Evolutionary conservation across 2,797 vertebrate species (phyloP).

Genomic region (Urosaurus nigricauda): DNA sequence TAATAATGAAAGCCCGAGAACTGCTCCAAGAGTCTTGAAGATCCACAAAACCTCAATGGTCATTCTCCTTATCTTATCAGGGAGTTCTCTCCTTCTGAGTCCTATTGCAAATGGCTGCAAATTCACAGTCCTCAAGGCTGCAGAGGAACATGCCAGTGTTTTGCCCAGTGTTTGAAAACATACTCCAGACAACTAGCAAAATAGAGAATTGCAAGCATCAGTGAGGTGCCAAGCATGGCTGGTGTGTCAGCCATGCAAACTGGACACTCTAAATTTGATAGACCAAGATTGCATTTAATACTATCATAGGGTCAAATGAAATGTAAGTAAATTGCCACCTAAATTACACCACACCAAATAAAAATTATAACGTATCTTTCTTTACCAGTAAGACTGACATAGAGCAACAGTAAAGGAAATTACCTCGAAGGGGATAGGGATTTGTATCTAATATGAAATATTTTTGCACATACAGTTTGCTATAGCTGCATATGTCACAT

Average conservation of each 20-base stretch:
- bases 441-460: background rate
- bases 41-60: background rate
- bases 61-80: background rate
- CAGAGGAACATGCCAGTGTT: background rate
- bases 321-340: too few relatives aligned
- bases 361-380: too few relatives aligned
- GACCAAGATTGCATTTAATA: background rate
- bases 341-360: too few relatives aligned
- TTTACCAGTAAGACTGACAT: background rate
- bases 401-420: background rate
- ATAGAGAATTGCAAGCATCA: background rate
- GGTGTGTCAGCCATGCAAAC: background rate
- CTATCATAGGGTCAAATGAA: background rate
- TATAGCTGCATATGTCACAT: background rate
- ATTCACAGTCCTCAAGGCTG: background rate
- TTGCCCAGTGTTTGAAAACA: background rate
- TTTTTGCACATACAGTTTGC: background rate
- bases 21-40: background rate
- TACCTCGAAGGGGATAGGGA: background rate
- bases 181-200: background rate
- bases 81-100: background rate
- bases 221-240: background rate
- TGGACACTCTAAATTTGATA: background rate
- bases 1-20: background rate
- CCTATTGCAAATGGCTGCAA: background rate